Evolutionary conservation across 2,113 vertebrate species (phyloP).

Genomic region (human (Homo sapiens)): DNA sequence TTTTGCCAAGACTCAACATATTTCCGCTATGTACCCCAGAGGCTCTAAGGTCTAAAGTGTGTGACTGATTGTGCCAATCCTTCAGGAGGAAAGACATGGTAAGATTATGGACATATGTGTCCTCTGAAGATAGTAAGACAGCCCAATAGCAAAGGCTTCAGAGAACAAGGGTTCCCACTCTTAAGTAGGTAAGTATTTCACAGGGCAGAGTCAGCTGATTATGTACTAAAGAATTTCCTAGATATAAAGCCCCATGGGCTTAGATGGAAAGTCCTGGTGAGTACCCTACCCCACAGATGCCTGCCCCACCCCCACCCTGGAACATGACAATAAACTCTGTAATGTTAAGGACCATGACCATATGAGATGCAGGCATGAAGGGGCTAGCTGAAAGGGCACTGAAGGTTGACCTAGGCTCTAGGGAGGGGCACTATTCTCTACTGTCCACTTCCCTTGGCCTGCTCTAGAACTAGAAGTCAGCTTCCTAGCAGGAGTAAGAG

Average conservation of each 20-base stretch:
- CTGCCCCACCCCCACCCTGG: not conserved
- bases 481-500: not conserved
- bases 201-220: not conserved
- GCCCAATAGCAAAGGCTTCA: not conserved
- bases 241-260: not conserved
- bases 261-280: not conserved
- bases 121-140: slow-evolving; percentile 9
- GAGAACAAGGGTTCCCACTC: not conserved
- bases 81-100: not conserved
- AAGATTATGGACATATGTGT: not conserved
- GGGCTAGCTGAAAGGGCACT: not conserved
- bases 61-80: not conserved
- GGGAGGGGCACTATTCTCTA: not conserved
- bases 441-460: not conserved
- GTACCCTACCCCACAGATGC: not conserved
- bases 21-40: not conserved
- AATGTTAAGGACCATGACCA: not conserved
- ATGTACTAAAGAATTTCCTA: slow-evolving; percentile 31
- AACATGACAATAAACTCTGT: not conserved
- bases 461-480: slow-evolving; percentile 9
- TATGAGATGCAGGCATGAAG: not conserved
- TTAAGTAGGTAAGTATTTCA: not conserved
- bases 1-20: not conserved
- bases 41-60: not conserved
- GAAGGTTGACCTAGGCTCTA: not conserved